These are phyloP conservation scores for Isoperla grammatica DNA, from an alignment of 2,888 invertebrate genomes.

Conservation along the genomic window DNA sequence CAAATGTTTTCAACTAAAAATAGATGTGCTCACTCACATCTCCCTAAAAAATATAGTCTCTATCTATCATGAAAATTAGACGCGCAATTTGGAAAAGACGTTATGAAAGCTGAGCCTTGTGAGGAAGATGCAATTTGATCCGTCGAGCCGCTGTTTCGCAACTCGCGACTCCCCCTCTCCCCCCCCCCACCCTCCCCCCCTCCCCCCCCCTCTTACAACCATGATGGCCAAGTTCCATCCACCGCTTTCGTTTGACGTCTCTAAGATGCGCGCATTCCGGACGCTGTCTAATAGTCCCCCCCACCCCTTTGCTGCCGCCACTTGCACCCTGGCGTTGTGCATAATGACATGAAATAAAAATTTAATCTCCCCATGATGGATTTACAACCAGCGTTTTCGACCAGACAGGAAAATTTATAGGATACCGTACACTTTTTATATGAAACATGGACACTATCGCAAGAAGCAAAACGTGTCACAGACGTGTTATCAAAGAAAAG, in stretches of 20 bases:
- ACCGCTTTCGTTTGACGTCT: too few relatives aligned
- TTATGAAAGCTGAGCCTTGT: too few relatives aligned
- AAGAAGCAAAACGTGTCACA: background rate
- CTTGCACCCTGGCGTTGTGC: background rate
- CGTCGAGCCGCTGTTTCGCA: too few relatives aligned
- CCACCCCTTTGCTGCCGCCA: too few relatives aligned
- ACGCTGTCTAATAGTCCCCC: too few relatives aligned
- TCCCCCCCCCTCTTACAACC: background rate
- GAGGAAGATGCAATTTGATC: too few relatives aligned
- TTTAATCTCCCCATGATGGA: constrained; percentile 28
- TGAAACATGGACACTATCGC: constrained; percentile 22
- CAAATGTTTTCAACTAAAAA: background rate
- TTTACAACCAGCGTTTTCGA: constrained; percentile 21
- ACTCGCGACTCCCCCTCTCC: background rate
- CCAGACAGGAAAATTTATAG: constrained; percentile 21
- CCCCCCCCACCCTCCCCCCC: background rate
- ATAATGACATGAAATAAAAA: constrained; percentile 27
- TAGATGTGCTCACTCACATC: too few relatives aligned
- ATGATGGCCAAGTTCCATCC: background rate
- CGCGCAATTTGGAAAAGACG: too few relatives aligned
- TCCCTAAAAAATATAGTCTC: too few relatives aligned
- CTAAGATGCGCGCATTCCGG: background rate
- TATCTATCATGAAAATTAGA: too few relatives aligned
- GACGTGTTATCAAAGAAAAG: background rate
- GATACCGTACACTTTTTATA: constrained; percentile 19